A percentile compares a stretch with the other conserved stretches of the same genome.
phyloP scores from a whole-genome alignment of 1,140 invertebrate genomes.

The Helicoverpa armigera region DNA sequence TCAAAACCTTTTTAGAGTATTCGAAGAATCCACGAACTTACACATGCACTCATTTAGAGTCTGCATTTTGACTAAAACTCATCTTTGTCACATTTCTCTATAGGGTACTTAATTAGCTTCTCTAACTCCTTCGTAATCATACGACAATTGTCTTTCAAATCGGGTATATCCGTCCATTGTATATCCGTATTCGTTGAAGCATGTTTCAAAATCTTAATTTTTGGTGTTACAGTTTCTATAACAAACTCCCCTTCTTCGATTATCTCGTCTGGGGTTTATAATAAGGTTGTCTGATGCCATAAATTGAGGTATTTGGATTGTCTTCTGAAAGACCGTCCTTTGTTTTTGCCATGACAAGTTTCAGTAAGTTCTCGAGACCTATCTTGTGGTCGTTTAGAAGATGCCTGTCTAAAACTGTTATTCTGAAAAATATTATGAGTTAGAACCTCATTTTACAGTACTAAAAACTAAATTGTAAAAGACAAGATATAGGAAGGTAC shows the following conservation, averaged over 20 bases:
- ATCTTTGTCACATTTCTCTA: constrained; percentile 60
- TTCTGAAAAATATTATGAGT: constrained; percentile 59
- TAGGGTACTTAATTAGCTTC: constrained; percentile 60
- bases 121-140: constrained; percentile 65
- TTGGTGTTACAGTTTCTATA: constrained; percentile 74
- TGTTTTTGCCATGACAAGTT: constrained; percentile 79
- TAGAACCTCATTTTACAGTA: too few relatives aligned
- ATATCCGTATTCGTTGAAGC: constrained; percentile 71
- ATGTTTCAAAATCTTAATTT: constrained; percentile 77
- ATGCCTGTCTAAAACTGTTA: constrained; percentile 78
- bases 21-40: constrained; percentile 77
- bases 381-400: constrained; percentile 79
- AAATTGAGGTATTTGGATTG: constrained; percentile 38
- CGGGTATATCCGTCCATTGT: constrained; percentile 65
- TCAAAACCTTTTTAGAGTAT: constrained; percentile 75
- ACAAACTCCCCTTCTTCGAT: constrained; percentile 74
- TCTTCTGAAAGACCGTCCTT: constrained; percentile 71
- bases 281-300: constrained; percentile 68
- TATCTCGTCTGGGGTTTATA: constrained; percentile 72
- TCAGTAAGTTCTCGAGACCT: constrained; percentile 74
- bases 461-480: too few relatives aligned
- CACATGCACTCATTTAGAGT: constrained; percentile 78
- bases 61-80: constrained; percentile 74
- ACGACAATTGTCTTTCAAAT: constrained; percentile 64
- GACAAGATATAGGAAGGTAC: too few relatives aligned